A percentile compares a stretch with the other conserved stretches of the same genome.
Conservation (phyloP, 2,113 vertebrate species). For the Hyaena hyaena region DNA sequence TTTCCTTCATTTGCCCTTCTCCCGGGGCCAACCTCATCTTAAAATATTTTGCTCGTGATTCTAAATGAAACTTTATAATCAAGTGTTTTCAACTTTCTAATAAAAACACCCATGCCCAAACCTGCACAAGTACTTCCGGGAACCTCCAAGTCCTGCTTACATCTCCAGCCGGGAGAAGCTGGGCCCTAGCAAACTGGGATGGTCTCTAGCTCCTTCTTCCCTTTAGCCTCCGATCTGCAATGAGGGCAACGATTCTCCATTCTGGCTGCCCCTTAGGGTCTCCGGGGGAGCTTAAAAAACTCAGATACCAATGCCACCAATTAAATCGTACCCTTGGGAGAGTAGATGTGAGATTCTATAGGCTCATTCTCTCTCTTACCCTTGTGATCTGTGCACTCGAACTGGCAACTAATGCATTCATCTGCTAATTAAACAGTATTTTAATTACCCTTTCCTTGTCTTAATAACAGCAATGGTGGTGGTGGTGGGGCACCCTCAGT, state of each 20-base stretch:
- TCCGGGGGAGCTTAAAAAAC: background rate
- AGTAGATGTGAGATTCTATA: slow-evolving; percentile 15
- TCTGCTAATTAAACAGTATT: slow-evolving; percentile 53
- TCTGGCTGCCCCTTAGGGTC: slow-evolving; percentile 14
- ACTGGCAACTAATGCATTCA: slow-evolving; percentile 17
- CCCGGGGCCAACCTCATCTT: background rate
- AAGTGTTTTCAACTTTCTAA: slow-evolving; percentile 25
- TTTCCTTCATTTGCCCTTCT: background rate
- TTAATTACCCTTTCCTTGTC: slow-evolving; percentile 47
- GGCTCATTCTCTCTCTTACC: slow-evolving; percentile 53
- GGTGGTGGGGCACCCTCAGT: background rate
- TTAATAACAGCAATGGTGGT: background rate
- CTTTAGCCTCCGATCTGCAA: background rate
- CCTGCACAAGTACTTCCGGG: background rate
- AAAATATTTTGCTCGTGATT: slow-evolving; percentile 22
- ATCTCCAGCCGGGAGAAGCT: background rate
- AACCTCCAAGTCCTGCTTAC: no score
- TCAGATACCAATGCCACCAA: background rate
- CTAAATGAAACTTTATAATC: slow-evolving; percentile 2
- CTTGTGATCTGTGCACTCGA: slow-evolving; percentile 49
- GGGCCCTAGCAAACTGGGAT: rapidly evolving
- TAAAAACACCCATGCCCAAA: background rate
- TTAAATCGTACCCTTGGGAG: slow-evolving; percentile 58
- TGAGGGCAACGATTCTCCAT: background rate
- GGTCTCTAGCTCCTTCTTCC: background rate